Evolutionary conservation across 2,113 vertebrate species (phyloP).

Genomic region (Calyptomena viridis): DNA sequence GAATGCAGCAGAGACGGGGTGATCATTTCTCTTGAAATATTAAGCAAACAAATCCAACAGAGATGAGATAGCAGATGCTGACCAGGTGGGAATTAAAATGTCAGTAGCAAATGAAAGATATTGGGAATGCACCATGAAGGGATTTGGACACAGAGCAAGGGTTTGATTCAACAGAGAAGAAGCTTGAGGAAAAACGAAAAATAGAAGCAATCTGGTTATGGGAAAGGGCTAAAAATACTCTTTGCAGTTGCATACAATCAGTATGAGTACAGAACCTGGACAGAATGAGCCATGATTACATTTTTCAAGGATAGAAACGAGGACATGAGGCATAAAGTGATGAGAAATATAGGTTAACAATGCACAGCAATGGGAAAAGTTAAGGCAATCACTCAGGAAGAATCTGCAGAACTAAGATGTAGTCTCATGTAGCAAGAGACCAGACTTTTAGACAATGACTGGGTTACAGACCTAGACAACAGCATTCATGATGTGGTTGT

Average conservation of each 20-base stretch:
- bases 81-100: not conserved
- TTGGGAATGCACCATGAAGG: not conserved
- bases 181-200: not conserved
- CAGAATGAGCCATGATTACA: not conserved
- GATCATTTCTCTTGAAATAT: not conserved
- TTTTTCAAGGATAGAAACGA: not conserved
- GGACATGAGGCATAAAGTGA: not conserved
- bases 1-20: not conserved
- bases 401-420: not conserved
- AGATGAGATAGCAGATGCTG: not conserved
- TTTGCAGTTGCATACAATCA: not conserved
- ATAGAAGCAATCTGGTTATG: not conserved
- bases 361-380: not conserved
- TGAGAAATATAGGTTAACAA: not conserved
- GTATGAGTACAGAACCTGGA: not conserved
- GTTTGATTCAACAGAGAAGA: not conserved
- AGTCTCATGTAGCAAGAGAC: not conserved
- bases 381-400: not conserved
- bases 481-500: slow-evolving; percentile 23
- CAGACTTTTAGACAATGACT: not conserved
- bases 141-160: not conserved
- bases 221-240: not conserved
- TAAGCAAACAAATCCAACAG: not conserved
- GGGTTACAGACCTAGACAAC: slow-evolving; percentile 42
- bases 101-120: not conserved